phyloP scores from a whole-genome alignment of 2,797 vertebrate species.

The Diglossa cyanea region DNA sequence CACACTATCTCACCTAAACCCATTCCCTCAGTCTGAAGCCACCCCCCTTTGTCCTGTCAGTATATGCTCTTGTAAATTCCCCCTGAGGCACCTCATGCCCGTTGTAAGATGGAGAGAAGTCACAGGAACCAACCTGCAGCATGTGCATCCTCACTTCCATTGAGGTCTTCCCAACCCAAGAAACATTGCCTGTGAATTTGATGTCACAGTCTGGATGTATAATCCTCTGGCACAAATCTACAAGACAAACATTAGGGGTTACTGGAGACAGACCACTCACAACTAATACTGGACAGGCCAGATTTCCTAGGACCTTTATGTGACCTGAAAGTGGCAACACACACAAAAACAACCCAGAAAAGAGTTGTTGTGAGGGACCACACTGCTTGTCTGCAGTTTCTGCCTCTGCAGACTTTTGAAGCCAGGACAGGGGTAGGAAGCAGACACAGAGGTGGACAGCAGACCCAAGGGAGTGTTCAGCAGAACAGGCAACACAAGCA shows the following conservation, averaged over 20 bases:
- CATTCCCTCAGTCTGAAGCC: background rate
- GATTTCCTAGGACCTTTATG: background rate
- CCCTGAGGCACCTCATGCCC: background rate
- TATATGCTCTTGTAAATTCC: background rate
- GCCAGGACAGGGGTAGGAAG: background rate
- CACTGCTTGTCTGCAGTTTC: background rate
- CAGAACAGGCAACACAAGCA: background rate
- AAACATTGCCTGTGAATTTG: slow-evolving; percentile 92
- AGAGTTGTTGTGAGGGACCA: background rate
- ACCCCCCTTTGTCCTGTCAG: background rate
- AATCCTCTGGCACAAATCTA: slow-evolving; percentile 87
- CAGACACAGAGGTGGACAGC: background rate
- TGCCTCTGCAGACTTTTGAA: background rate
- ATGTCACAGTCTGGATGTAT: slow-evolving; percentile 92
- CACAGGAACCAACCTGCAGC: slow-evolving; percentile 84
- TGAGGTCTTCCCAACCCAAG: slow-evolving; percentile 94
- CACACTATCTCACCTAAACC: background rate
- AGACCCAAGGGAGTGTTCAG: background rate
- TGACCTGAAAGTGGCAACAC: background rate
- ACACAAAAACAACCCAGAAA: background rate
- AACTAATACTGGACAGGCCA: background rate
- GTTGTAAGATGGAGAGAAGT: background rate
- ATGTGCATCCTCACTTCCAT: slow-evolving; percentile 98
- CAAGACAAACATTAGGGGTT: background rate
- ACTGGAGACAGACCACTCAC: background rate